These are phyloP conservation scores for Chorisops tibialis DNA, from an alignment of 2,888 invertebrate genomes.

Conservation along the genomic window DNA sequence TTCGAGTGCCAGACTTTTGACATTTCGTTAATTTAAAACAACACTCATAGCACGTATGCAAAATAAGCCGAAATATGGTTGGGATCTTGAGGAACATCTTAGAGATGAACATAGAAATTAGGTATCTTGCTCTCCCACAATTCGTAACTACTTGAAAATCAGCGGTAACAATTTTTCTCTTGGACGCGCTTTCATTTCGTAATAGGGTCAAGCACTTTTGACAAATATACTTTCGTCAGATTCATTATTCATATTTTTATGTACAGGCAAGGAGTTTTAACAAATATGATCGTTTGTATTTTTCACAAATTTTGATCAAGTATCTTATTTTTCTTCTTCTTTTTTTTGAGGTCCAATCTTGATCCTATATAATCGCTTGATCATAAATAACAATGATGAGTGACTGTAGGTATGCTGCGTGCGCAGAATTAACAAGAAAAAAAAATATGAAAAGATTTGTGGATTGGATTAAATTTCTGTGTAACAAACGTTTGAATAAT, in stretches of 20 bases:
- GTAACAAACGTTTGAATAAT: background rate
- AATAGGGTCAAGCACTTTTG: slow-evolving; percentile 13
- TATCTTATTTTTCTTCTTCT: too few species aligned
- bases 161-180: background rate
- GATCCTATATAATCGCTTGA: background rate
- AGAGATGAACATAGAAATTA: too few species aligned
- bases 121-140: too few species aligned
- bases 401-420: background rate
- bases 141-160: too few species aligned
- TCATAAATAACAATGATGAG: background rate
- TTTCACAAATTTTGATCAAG: background rate
- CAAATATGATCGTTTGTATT: background rate
- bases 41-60: too few species aligned
- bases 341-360: slow-evolving; percentile 1
- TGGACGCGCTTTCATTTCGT: background rate
- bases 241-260: background rate
- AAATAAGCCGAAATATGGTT: too few species aligned
- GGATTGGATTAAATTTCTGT: background rate
- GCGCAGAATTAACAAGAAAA: background rate
- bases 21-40: too few species aligned
- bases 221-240: slow-evolving; percentile 6
- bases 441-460: background rate
- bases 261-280: background rate
- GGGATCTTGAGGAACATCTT: too few species aligned
- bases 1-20: too few species aligned